These are phyloP conservation scores for Vulpes ferrilata DNA, from an alignment of 2,113 vertebrate species.

Conservation along the genomic window DNA sequence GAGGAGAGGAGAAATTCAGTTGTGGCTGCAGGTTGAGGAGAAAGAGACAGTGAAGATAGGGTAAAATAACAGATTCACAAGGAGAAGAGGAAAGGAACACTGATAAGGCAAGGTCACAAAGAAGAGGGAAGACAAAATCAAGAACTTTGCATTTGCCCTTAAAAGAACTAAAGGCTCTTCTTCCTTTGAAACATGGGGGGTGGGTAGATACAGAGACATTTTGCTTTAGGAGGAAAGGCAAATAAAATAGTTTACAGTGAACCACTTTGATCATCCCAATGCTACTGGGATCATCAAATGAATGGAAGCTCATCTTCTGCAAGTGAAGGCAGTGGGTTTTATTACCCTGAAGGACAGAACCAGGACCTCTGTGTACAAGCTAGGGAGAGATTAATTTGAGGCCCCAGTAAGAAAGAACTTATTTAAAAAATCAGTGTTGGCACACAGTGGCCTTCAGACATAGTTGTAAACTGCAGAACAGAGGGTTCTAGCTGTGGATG, in stretches of 20 bases:
- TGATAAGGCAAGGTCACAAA: not conserved
- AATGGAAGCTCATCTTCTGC: not conserved
- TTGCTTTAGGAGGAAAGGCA: not conserved
- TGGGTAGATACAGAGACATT: not conserved
- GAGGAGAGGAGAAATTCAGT: not conserved
- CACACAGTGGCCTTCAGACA: not conserved
- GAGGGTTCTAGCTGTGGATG: not conserved
- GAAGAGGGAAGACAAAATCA: not conserved
- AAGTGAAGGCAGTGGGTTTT: not conserved
- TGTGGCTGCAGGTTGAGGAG: not conserved
- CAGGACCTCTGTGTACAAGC: not conserved
- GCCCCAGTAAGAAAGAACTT: not conserved
- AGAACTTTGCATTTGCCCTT: not conserved
- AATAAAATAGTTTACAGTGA: not conserved
- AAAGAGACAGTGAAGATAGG: not conserved
- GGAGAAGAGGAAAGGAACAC: not conserved
- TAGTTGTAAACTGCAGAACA: not conserved
- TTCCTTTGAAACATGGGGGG: not conserved
- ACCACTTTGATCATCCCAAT: not conserved
- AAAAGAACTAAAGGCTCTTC: not conserved
- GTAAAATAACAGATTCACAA: not conserved
- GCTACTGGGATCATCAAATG: not conserved
- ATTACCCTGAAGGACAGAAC: not conserved
- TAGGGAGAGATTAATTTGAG: not conserved
- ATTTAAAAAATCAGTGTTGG: not conserved